Evolutionary conservation across 30 jellyfish, hydroid and myxozoan genomes (phyloP), one percentile per base, ranked within the genome.

Genomic region (Chironex yamaguchii): DNA sequence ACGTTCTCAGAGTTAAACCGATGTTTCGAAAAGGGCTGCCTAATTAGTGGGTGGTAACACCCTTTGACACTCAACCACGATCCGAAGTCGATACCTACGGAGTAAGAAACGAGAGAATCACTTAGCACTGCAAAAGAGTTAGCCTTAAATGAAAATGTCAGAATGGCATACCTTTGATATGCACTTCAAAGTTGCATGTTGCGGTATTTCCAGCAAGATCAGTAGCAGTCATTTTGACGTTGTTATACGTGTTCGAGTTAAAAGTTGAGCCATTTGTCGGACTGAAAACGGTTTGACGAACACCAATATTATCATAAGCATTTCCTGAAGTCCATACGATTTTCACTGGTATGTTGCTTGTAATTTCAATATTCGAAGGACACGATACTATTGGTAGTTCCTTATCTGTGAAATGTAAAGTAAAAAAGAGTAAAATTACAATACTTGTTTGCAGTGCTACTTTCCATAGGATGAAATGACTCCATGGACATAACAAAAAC

Each of bases 191-290:
- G 50, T 87, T 64, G 66, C 99, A 94, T 21, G 93, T 48, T 3
- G 96, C 99, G 13, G 27, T 63, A 62, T 94, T 94, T 4, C 96
- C 96, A 2, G 84, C 29, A 12, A 67, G 11, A 64, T 94, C 99
- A 21, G 77, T 36, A 0, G 95, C 99, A 12, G 84, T 70, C 92
- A 79, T 69, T 22, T 35, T 58, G 11, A 93, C 96, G 36, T 67
- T 48, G 48, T 88, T 96, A 49, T 71, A 70, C 17, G 96, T 34
- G 35, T 93, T 91, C 29, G 98, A 93, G 4, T 26, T 33, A 67
- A 93, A 89, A 27, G 66, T 36, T 9, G 98, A 34, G 2, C 98
- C 98, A 52, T 89, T 93, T 33, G 96, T 88, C 23, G 98, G 98
- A 42, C 34, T 49, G 68, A 51, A 93, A 6, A 31, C 52, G 58